A percentile compares a stretch with the other conserved stretches of the same genome.
Evolutionary conservation across 2,797 vertebrate species (phyloP).

Genomic region (Trichosurus vulpecula): DNA sequence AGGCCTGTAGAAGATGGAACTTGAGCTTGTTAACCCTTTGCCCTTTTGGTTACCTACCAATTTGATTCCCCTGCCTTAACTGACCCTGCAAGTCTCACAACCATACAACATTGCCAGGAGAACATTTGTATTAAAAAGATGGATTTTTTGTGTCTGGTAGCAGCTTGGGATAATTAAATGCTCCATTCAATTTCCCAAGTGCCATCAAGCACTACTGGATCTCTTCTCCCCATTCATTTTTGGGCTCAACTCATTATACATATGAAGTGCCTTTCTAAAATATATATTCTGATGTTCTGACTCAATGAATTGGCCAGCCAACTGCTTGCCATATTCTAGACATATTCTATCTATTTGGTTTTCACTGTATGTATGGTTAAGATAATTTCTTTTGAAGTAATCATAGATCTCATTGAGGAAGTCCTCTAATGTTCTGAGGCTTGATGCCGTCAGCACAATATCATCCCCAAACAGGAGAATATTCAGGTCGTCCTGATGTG

Average conservation of each 20-base stretch:
- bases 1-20: background rate
- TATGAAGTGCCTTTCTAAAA: background rate
- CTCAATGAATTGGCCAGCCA: background rate
- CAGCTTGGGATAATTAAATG: background rate
- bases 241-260: background rate
- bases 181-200: background rate
- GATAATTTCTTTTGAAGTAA: background rate
- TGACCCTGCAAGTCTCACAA: background rate
- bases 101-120: background rate
- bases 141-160: background rate
- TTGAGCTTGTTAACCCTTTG: background rate
- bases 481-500: background rate
- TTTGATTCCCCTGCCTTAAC: background rate
- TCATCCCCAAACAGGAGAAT: background rate
- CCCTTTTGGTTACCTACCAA: background rate
- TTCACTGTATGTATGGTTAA: background rate
- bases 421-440: background rate
- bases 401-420: background rate
- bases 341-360: background rate
- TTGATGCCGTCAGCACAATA: background rate
- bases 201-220: background rate
- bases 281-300: background rate
- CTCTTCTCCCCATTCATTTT: background rate
- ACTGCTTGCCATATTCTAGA: background rate
- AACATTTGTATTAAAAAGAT: background rate